Base-by-base conservation (phyloP, 2,888 invertebrate genomes). In the Biston betularia region DNA sequence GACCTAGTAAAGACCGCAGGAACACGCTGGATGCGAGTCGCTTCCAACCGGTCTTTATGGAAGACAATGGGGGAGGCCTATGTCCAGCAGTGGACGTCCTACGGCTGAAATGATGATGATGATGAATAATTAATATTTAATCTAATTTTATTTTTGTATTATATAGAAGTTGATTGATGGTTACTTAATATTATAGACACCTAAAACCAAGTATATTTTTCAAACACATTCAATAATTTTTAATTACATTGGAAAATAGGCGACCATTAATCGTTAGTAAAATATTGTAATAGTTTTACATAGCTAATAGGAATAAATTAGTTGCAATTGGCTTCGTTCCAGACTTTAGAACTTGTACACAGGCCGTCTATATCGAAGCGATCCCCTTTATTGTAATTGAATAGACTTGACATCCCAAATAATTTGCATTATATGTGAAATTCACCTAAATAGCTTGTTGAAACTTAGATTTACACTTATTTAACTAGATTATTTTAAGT, bases 291-390 rank as follows among this genome's bases (percentile, higher is more conserved):
- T 68, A 73, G 71, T 77, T 69, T 74, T 38, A 75, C 75, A 74
- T 75, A 63, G 71, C 61, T 68, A 65, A 66, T 70, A 59, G 49
- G 61, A 72, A 73, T 77, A 73, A 68, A 68, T 68, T 60, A 65
- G 68, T 72, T 81, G 24, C 24, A 24, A 24, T 3, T 83, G 83
- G 84, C 81, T 24, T 33, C 15, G 65, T 63, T 78, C 83, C 83
- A 83, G 73, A 63, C 52, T 24, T 24, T 24, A 54, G 40, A 42
- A 35, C 60, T 48, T 65, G 62, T 61, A 56, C 65, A 59, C 57
- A 54, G 48, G 48, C 62, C 57, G 58, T 58, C 55, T 59, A 40
- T 64, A 48, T 58, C 42, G 59, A 65, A 60, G 62, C 65, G 49
- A 71, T 66, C 62, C 60, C 66, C 68, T 76, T 75, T 78, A 79